A percentile compares a stretch with the other conserved stretches of the same genome.
Conservation (phyloP, 2,797 vertebrate genomes). For the Pteronotus mesoamericanus region DNA sequence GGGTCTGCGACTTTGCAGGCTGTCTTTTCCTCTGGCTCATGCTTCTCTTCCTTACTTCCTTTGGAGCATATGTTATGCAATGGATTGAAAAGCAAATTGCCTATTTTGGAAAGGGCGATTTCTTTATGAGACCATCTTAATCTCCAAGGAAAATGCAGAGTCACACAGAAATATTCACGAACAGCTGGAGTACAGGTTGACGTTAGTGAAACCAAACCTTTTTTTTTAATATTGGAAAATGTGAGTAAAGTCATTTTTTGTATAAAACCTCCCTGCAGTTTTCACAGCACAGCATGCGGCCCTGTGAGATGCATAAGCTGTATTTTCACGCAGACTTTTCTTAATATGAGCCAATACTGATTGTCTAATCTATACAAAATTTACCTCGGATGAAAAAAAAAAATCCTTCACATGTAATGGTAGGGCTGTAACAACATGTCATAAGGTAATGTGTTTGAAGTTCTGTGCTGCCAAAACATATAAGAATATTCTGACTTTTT, state of each 20-base stretch:
- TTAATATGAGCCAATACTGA: background rate
- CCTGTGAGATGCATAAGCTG: background rate
- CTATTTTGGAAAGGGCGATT: conserved; percentile 46
- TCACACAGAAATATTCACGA: conserved; percentile 53
- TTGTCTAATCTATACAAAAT: conserved; percentile 14
- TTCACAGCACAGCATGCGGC: background rate
- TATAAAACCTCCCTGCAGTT: conserved; percentile 41
- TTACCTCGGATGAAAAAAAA: background rate
- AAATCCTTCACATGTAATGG: background rate
- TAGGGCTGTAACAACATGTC: background rate
- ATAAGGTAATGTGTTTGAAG: conserved; percentile 1
- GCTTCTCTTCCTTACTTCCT: background rate
- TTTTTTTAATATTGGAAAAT: conserved; percentile 25
- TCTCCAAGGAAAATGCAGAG: conserved; percentile 51
- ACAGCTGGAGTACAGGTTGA: conserved; percentile 54
- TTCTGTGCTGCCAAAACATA: background rate
- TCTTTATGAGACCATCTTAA: conserved; percentile 46
- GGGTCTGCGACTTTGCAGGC: background rate
- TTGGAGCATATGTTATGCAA: conserved; percentile 2
- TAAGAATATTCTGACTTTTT: background rate
- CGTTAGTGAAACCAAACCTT: background rate
- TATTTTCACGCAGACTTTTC: background rate
- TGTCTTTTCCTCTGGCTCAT: background rate
- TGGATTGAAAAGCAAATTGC: background rate
- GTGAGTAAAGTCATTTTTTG: conserved; percentile 36